Evolutionary conservation across 2,797 vertebrate genomes (phyloP), one percentile per base, ranked within the genome.

Genomic region (Rhincodon typus): DNA sequence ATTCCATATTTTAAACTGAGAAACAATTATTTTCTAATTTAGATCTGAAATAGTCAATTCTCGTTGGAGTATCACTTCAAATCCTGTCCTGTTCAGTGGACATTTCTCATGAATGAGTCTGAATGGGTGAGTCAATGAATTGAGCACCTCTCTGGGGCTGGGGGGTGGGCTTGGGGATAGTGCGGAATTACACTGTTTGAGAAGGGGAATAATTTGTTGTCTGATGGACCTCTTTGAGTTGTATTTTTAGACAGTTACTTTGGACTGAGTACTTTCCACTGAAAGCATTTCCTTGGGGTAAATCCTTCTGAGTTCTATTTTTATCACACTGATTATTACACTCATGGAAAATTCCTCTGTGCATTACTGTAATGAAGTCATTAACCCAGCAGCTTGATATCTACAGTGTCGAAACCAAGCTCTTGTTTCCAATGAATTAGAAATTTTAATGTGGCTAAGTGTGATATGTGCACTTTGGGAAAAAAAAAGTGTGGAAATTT

Each of bases 281-380:
- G n/a, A 67, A 69, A 93, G 90, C 90, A 67, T 23, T 23, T 93
- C 90, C 90, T 93, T 38, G 10, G 90, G 90, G 90, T 67, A 67
- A 42, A 38, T 69, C 38, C 66, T 10, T 67, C n/a, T 93, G 62
- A 66, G 34, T 38, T 93, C 90, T 67, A 93, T 67, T 93, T 93
- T 93, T 93, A 93, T 38, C n/a, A 38, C 90, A 93, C 90, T 93
- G 90, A 67, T 93, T 38, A 93, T 67, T 67, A n/a, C n/a, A 67
- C 90, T 93, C n/a, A 42, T 67, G 90, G 67, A 93, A 93, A 38
- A 38, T 67, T 93, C 90, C 90, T 67, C n/a, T 69, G 90, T 93
- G 90, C 90, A 93, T 93, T 69, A 12, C 90, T 38, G 90, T 93
- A 93, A 93, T 93, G 90, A 93, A 93, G 62, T 38, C 62, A 67